Percentiles rank a stretch among this genome's conserved stretches.
Conservation (phyloP, 2,888 invertebrate genomes). For the Lithophane socia region DNA sequence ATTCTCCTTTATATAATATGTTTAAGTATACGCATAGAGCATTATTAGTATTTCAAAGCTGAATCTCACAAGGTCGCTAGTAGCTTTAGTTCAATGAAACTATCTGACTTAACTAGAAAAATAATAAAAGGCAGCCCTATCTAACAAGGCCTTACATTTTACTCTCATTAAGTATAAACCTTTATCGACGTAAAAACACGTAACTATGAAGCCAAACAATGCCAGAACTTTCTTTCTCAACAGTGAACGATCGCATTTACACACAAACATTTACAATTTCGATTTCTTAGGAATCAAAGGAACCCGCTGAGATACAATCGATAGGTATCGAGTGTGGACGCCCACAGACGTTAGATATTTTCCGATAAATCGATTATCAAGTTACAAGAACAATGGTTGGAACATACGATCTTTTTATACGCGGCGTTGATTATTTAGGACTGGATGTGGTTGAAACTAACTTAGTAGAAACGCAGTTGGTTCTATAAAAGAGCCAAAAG, state of each 20-base stretch:
- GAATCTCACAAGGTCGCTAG: background rate
- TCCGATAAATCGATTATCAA: slow-evolving; percentile 85
- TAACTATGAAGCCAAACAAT: slow-evolving; percentile 33
- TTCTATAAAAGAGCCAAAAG: background rate
- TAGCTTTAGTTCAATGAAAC: background rate
- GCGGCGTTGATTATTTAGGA: slow-evolving; percentile 25
- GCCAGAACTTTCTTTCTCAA: slow-evolving; percentile 28
- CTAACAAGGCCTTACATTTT: background rate
- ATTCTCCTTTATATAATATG: too few relatives aligned
- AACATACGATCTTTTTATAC: slow-evolving; percentile 72
- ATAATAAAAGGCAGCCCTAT: too few relatives aligned
- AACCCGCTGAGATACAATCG: slow-evolving; percentile 68
- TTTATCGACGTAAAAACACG: background rate
- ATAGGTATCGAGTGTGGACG: slow-evolving; percentile 74
- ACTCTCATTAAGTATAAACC: background rate
- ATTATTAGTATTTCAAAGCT: background rate
- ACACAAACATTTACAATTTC: slow-evolving; percentile 60
- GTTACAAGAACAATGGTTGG: slow-evolving; percentile 84
- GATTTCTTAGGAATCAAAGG: slow-evolving; percentile 61
- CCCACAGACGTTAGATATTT: slow-evolving; percentile 76
- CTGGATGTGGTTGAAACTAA: slow-evolving; percentile 36
- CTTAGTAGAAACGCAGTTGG: background rate
- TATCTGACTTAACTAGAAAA: background rate
- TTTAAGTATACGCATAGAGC: too few relatives aligned
- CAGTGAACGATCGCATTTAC: slow-evolving; percentile 45